phyloP scores from a whole-genome alignment of 2,113 vertebrate genomes.

The Phalacrocorax pelagicus region DNA sequence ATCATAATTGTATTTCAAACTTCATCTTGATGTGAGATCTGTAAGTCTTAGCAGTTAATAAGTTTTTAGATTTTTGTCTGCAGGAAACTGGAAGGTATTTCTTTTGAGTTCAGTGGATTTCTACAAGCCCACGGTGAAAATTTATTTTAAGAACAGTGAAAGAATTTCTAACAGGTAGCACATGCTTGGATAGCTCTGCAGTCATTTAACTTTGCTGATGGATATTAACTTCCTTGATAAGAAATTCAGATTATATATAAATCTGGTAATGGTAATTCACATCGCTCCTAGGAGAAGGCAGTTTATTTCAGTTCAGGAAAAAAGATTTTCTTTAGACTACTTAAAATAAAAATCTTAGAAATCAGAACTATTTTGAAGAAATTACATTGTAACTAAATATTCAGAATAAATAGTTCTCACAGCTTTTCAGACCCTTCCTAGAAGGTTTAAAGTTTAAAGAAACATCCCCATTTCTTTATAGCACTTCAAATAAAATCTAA shows the following conservation, averaged over 20 bases:
- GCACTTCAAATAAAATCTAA: not conserved
- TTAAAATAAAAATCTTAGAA: not conserved
- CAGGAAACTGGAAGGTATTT: not conserved
- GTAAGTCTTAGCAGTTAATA: not conserved
- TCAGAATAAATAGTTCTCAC: not conserved
- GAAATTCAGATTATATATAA: constrained; percentile 30
- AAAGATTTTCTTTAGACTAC: not conserved
- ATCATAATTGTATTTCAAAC: not conserved
- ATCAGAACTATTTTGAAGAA: constrained; percentile 1
- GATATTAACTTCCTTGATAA: constrained; percentile 24
- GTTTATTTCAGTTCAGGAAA: not conserved
- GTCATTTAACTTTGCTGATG: constrained; percentile 24
- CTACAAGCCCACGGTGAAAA: not conserved
- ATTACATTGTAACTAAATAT: not conserved
- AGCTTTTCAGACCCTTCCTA: not conserved
- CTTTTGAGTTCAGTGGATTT: not conserved
- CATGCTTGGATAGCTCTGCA: not conserved
- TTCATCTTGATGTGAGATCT: not conserved
- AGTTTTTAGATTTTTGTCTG: not conserved
- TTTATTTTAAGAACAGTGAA: constrained; percentile 5
- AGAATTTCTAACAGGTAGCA: not conserved
- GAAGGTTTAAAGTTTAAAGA: not conserved
- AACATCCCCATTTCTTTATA: not conserved
- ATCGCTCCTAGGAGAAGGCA: constrained; percentile 3
- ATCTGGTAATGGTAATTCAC: constrained; percentile 38